A percentile compares a stretch with the other conserved stretches of the same genome.
Conservation (phyloP, 2,797 vertebrate species). For the Coregonus sp. region DNA sequence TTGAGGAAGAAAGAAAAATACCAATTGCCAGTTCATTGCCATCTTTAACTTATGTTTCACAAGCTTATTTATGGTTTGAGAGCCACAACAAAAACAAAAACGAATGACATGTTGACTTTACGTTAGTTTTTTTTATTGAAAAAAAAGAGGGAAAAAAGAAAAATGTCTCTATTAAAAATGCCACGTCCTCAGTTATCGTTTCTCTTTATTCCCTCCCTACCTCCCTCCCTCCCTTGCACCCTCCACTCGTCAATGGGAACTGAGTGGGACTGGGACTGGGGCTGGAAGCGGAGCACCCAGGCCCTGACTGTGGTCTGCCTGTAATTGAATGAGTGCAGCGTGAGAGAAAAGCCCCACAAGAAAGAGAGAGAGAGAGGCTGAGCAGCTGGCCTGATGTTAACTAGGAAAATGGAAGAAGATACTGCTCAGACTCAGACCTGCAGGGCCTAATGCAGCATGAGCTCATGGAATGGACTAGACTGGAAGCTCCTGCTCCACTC, state of each 20-base stretch:
- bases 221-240: not conserved
- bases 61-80: slow-evolving; percentile 19
- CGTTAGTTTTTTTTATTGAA: slow-evolving; percentile 6
- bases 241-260: not conserved
- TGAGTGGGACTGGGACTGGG: not conserved
- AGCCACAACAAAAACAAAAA: slow-evolving; percentile 33
- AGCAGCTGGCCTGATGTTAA: not conserved
- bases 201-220: not conserved
- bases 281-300: not conserved
- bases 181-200: slow-evolving; percentile 23
- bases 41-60: slow-evolving; percentile 13
- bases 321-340: slow-evolving; percentile 31
- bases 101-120: slow-evolving; percentile 42
- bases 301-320: slow-evolving; percentile 1
- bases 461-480: slow-evolving; percentile 17
- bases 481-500: not conserved
- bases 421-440: not conserved
- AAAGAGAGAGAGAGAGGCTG: slow-evolving; percentile 25
- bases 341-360: slow-evolving; percentile 13
- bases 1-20: slow-evolving; percentile 44
- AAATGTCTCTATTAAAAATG: slow-evolving; percentile 17
- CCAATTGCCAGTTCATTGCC: slow-evolving; percentile 7
- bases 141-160: not conserved
- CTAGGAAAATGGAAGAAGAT: not conserved
- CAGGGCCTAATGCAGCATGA: not conserved